Evolutionary conservation across 2,113 vertebrate genomes (phyloP).

Genomic region (Elephas maximus): DNA sequence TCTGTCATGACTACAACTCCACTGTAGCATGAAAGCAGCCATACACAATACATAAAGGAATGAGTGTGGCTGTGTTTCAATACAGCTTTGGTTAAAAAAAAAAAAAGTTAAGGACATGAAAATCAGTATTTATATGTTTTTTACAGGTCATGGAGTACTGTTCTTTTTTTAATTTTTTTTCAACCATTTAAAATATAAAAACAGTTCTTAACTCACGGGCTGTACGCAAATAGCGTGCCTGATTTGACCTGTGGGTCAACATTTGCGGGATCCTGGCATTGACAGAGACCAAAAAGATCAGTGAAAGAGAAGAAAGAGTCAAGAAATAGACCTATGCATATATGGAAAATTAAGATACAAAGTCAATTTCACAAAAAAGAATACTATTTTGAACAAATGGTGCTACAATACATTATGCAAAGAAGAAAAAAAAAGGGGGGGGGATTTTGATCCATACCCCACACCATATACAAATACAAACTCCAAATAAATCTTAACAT

Average conservation of each 20-base stretch:
- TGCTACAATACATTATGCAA: background rate
- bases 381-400: background rate
- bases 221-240: background rate
- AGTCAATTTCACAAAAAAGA: background rate
- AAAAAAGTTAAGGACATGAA: slow-evolving; percentile 26
- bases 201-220: background rate
- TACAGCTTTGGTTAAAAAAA: background rate
- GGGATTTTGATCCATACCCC: background rate
- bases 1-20: slow-evolving; percentile 33
- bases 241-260: background rate
- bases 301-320: background rate
- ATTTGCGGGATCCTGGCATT: background rate
- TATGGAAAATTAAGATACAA: too few species aligned
- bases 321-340: background rate
- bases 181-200: background rate
- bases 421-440: background rate
- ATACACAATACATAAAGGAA: background rate
- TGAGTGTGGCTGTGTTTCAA: slow-evolving; percentile 26
- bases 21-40: slow-evolving; percentile 12
- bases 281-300: background rate
- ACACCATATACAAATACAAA: background rate
- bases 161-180: background rate
- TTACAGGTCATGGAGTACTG: slow-evolving; percentile 33
- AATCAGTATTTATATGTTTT: slow-evolving; percentile 60
- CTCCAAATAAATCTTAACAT: background rate